These are phyloP conservation scores for Drosophila pruinosa DNA, from an alignment of 1,140 invertebrate species.

Conservation along the genomic window DNA sequence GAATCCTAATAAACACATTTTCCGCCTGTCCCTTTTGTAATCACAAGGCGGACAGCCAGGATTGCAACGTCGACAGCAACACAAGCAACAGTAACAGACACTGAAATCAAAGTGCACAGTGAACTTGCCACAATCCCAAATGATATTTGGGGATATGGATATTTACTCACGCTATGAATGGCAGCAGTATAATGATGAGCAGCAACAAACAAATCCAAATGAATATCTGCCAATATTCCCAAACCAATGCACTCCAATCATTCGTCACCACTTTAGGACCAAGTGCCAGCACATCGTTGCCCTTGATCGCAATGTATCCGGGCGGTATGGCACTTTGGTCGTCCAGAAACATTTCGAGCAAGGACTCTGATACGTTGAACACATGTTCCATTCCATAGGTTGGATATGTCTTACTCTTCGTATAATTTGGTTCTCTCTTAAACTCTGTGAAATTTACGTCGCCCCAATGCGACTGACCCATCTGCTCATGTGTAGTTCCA, in stretches of 20 bases:
- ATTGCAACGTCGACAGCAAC: constrained; percentile 90
- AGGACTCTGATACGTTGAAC: constrained; percentile 42
- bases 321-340: constrained; percentile 16
- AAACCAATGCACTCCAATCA: constrained; percentile 85
- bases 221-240: constrained; percentile 85
- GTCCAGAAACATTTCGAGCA: constrained; percentile 31
- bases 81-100: constrained; percentile 92
- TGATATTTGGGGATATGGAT: too few relatives aligned
- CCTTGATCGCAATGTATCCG: constrained; percentile 49
- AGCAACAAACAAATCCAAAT: constrained; percentile 84
- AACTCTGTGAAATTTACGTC: constrained; percentile 25
- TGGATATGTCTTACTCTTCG: neutral
- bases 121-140: neutral
- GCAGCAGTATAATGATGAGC: constrained; percentile 86
- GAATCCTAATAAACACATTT: constrained; percentile 87
- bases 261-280: constrained; percentile 78
- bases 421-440: neutral
- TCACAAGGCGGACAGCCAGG: constrained; percentile 90
- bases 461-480: constrained; percentile 42
- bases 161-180: constrained; percentile 85
- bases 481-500: constrained; percentile 55
- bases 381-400: constrained; percentile 16
- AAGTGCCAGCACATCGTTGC: constrained; percentile 38
- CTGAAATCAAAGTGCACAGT: constrained; percentile 77
- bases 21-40: constrained; percentile 90